Percentiles rank a stretch among this genome's conserved stretches.
Conservation (phyloP, 2,113 vertebrate genomes). For the Todiramphus chloris region DNA sequence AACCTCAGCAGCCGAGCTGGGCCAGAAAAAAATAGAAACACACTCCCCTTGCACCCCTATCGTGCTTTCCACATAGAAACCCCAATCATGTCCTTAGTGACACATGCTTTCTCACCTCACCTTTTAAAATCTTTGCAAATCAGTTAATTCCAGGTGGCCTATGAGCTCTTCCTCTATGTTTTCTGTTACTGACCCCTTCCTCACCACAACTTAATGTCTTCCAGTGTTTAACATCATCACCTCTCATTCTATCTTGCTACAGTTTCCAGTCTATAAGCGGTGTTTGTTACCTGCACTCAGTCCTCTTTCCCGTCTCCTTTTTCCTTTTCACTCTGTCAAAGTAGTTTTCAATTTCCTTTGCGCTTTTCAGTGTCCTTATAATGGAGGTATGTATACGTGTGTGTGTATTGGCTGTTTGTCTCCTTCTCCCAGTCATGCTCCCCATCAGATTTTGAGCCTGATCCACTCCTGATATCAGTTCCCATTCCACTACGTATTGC, state of each 20-base stretch:
- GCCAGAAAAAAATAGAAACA: background rate
- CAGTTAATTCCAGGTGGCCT: background rate
- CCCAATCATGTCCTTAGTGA: background rate
- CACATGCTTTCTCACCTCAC: background rate
- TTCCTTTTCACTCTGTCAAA: background rate
- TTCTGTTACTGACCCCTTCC: background rate
- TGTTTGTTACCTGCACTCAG: background rate
- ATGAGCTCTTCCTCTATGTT: background rate
- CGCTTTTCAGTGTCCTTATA: background rate
- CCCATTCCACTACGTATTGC: background rate
- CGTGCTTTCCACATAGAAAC: background rate
- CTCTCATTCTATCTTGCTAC: background rate
- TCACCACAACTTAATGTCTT: background rate
- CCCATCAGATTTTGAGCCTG: background rate
- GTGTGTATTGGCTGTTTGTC: fast-evolving
- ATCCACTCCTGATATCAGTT: background rate
- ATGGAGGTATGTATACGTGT: fast-evolving
- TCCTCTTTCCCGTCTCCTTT: background rate
- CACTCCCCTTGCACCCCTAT: background rate
- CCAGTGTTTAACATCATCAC: background rate
- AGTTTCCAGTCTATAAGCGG: background rate
- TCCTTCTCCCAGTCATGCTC: background rate
- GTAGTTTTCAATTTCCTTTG: background rate
- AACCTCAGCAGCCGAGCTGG: background rate
- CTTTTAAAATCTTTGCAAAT: background rate